A percentile compares a stretch with the other conserved stretches of the same genome.
Evolutionary conservation across 2,113 vertebrate species (phyloP).

Genomic region (Protobothrops mucrosquamatus): DNA sequence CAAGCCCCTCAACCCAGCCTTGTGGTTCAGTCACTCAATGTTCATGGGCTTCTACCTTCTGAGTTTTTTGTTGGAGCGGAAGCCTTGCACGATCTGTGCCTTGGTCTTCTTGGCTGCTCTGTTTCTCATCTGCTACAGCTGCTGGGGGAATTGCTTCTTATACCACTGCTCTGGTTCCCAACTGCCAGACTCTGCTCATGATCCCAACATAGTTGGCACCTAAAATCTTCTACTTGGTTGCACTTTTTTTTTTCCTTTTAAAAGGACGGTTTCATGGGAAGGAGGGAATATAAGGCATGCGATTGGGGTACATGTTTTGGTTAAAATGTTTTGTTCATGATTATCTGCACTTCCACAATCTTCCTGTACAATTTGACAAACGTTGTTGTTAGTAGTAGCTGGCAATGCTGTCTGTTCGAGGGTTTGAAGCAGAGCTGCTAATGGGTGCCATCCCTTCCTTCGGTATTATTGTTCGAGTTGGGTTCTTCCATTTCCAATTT

Average conservation of each 20-base stretch:
- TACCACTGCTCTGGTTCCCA: constrained; percentile 94
- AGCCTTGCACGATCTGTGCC: constrained; percentile 99
- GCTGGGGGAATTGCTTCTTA: constrained; percentile 99
- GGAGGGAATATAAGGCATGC: constrained; percentile 63
- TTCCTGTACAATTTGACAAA: constrained; percentile 66
- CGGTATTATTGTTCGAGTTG: constrained; percentile 52
- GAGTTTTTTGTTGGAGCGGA: constrained; percentile 98
- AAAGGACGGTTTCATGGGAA: constrained; percentile 62
- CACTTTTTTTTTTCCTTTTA: constrained; percentile 67
- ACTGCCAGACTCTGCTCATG: constrained; percentile 86
- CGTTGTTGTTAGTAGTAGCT: constrained; percentile 75
- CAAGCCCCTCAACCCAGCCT: constrained; percentile 94
- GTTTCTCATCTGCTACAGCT: constrained; percentile 98
- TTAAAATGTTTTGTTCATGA: constrained; percentile 60
- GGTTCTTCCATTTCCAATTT: constrained; percentile 34
- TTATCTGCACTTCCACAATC: constrained; percentile 57
- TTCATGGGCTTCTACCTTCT: constrained; percentile 99
- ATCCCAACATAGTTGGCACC: constrained; percentile 93
- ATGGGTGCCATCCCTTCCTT: constrained; percentile 31
- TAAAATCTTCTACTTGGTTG: constrained; percentile 66
- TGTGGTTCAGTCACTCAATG: constrained; percentile 99
- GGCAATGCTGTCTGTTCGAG: constrained; percentile 68
- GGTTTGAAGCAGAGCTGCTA: constrained; percentile 64
- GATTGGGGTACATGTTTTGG: constrained; percentile 65
- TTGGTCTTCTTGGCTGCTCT: constrained; percentile 97